These are phyloP conservation scores for Magallana angulata DNA, from an alignment of 1,140 invertebrate species.

Conservation along the genomic window DNA sequence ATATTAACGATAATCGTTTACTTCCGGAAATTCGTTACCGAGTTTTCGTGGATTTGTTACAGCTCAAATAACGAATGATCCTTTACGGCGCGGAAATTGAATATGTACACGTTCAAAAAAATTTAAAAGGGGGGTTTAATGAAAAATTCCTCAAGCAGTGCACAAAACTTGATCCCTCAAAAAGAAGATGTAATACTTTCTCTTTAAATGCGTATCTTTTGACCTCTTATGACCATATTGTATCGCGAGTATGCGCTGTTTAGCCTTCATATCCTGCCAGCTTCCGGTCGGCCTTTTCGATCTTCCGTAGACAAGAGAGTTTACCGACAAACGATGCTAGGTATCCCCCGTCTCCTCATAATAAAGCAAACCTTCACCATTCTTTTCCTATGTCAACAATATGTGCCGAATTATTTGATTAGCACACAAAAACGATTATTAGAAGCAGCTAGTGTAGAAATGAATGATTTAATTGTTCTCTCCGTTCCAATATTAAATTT, in stretches of 20 bases:
- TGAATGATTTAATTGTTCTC: constrained; percentile 30
- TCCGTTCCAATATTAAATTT: constrained; percentile 14
- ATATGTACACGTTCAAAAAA: background rate
- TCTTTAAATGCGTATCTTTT: constrained; percentile 13
- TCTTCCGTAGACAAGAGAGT: background rate
- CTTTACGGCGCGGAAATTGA: background rate
- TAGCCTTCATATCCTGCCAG: background rate
- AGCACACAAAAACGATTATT: constrained; percentile 27
- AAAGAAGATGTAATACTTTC: background rate
- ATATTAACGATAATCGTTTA: background rate
- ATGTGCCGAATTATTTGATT: constrained; percentile 11
- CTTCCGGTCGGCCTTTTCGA: background rate
- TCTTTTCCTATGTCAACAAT: constrained; percentile 13
- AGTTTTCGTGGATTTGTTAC: background rate
- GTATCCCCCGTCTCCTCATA: background rate
- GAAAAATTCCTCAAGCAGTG: background rate
- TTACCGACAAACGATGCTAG: background rate
- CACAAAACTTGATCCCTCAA: background rate
- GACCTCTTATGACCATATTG: background rate
- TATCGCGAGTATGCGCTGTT: background rate
- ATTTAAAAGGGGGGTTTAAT: background rate
- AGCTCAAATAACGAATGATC: background rate
- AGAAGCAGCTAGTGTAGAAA: background rate
- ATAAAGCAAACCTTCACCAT: background rate
- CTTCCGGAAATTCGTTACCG: background rate